These are phyloP conservation scores for Stenoptilia bipunctidactyla DNA, from an alignment of 2,888 invertebrate genomes.

Conservation along the genomic window DNA sequence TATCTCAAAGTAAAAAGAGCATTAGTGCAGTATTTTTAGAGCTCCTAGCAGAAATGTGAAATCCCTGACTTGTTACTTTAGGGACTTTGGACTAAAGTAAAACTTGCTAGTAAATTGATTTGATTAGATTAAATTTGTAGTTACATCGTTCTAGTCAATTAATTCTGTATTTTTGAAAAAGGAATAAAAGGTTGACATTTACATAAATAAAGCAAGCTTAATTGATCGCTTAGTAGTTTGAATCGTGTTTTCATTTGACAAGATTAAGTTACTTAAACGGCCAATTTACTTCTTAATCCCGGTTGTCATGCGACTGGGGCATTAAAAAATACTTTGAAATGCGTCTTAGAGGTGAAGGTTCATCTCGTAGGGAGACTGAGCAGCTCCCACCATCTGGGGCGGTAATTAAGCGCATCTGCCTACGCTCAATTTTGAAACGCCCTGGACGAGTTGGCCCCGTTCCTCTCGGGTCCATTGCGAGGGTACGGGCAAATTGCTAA, in stretches of 20 bases:
- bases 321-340: slow-evolving; percentile 41
- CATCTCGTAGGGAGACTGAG: slow-evolving; percentile 55
- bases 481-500: slow-evolving; percentile 69
- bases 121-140: too few relatives aligned
- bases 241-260: not conserved
- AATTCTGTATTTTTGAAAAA: too few relatives aligned
- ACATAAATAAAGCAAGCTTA: too few relatives aligned
- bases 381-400: slow-evolving; percentile 53
- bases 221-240: too few relatives aligned
- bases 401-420: slow-evolving; percentile 71
- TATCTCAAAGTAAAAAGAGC: slow-evolving; percentile 44
- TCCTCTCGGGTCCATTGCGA: slow-evolving; percentile 58
- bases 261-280: slow-evolving; percentile 8
- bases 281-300: slow-evolving; percentile 38
- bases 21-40: slow-evolving; percentile 52
- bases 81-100: too few relatives aligned
- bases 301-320: slow-evolving; percentile 32
- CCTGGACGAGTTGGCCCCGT: slow-evolving; percentile 56
- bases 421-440: slow-evolving; percentile 69
- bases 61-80: too few relatives aligned
- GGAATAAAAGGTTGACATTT: too few relatives aligned
- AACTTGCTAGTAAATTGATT: too few relatives aligned
- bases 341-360: slow-evolving; percentile 48
- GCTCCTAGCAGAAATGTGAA: slow-evolving; percentile 20
- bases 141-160: too few relatives aligned